Percentiles rank a stretch among this genome's conserved stretches.
phyloP scores from a whole-genome alignment of 2,888 invertebrate genomes.

The Cheilosia scutellata region DNA sequence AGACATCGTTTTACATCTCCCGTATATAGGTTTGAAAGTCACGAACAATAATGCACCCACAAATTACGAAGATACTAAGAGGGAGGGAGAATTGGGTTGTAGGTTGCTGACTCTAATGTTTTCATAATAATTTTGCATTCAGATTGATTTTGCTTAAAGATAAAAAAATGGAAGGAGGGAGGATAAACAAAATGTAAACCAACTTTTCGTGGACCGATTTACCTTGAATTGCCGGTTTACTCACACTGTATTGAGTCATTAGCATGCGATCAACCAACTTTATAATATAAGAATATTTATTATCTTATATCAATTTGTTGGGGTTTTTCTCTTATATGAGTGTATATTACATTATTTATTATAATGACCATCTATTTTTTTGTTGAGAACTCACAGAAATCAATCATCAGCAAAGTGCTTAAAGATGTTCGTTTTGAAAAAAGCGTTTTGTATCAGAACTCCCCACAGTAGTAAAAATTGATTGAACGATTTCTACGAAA shows the following conservation, averaged over 20 bases:
- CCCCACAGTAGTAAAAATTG: conserved; percentile 39
- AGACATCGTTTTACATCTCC: conserved; percentile 69
- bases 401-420: conserved; percentile 69
- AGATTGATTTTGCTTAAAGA: conserved; percentile 13
- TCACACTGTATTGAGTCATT: conserved; percentile 63
- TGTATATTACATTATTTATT: conserved; percentile 18
- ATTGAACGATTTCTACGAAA: conserved; percentile 58
- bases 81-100: conserved; percentile 41
- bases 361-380: conserved; percentile 27
- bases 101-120: conserved; percentile 50
- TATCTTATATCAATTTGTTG: neutral
- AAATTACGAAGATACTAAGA: conserved; percentile 62
- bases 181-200: conserved; percentile 34
- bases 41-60: conserved; percentile 76
- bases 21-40: conserved; percentile 70
- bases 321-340: neutral
- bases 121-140: conserved; percentile 67
- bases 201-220: conserved; percentile 47
- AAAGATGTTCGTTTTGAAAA: conserved; percentile 37
- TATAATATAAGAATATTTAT: neutral
- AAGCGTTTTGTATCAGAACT: conserved; percentile 15
- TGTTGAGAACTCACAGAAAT: conserved; percentile 49
- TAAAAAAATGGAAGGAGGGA: conserved; percentile 17
- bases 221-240: conserved; percentile 35
- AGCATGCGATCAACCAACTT: conserved; percentile 30